Base-by-base conservation (phyloP, 1,140 invertebrate species). In the Cherax quadricarinatus region DNA sequence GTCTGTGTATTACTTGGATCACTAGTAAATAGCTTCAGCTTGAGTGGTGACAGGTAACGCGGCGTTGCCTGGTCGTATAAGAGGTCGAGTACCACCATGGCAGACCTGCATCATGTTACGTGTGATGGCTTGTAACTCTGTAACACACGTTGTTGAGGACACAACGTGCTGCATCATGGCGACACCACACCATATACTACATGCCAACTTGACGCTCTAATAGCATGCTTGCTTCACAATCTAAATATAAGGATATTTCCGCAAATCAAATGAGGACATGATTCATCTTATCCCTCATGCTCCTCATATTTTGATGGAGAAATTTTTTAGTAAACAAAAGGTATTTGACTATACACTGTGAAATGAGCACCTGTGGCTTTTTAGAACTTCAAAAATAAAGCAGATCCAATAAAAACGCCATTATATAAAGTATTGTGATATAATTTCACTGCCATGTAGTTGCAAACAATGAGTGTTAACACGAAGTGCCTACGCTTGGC, bases 171-270 rank as follows among this genome's bases (percentile, higher is more conserved):
- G 53, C 18, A 24, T 30, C 53, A 84, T 84, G 82, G 21, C 24
- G 12, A 75, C n/a, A 30, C 21, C 70, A 24, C n/a, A 30, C 70
- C 70, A 6, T 7, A 75, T 6, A 21, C 30, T 75, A 30, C 24
- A 75, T 66, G 12, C 70, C 70, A 24, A 30, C n/a, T n/a, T 75
- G n/a, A 75, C 70, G 66, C 66, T 21, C 83, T 85, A 85, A 85
- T 85, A 70, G 83, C 83, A 85, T 85, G 83, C 48, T 48, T 48
- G 60, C 62, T 85, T 70, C 24, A 85, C 5, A 30, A 16, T 70
- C 5, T 49, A 85, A 41, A 53, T 57, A 41, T 85, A 48, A 16
- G 30, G 60, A 70, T 70, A 48, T 75, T 75, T 75, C 70, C 24
- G 24, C 70, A 30, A 75, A 73, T 24, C 24, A 24, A 30, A 30